A percentile compares a stretch with the other conserved stretches of the same genome.
Conservation (phyloP, 2,113 vertebrate species). For the Melanotaenia duboulayi region DNA sequence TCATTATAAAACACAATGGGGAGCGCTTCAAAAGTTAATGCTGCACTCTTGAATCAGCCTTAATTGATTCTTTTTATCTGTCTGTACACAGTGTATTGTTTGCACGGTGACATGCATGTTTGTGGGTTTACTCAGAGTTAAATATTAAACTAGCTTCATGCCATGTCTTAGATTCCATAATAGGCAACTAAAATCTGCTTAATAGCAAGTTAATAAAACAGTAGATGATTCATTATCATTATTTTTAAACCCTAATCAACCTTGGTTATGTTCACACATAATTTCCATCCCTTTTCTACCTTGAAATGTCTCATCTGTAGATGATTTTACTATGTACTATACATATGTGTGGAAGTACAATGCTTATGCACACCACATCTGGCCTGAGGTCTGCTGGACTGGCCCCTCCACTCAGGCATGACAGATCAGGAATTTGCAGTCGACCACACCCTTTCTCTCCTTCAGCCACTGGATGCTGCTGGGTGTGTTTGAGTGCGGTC, state of each 20-base stretch:
- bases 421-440: slow-evolving; percentile 75
- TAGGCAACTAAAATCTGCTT: neutral
- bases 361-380: slow-evolving; percentile 61
- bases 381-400: slow-evolving; percentile 60
- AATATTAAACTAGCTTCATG: neutral
- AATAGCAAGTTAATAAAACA: neutral
- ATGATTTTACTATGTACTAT: slow-evolving; percentile 21
- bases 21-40: neutral
- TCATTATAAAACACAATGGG: neutral
- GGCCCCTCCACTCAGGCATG: slow-evolving; percentile 60
- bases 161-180: slow-evolving; percentile 13
- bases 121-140: neutral
- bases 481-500: slow-evolving; percentile 43
- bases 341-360: slow-evolving; percentile 23
- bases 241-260: neutral
- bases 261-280: slow-evolving; percentile 4
- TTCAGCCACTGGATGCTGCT: slow-evolving; percentile 66
- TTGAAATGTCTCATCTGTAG: slow-evolving; percentile 10
- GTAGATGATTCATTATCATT: neutral
- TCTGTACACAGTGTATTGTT: neutral
- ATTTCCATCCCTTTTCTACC: neutral
- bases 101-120: neutral
- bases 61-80: neutral
- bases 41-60: neutral
- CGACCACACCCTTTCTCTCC: slow-evolving; percentile 73